Base-by-base conservation (phyloP, 2,113 vertebrate species). In the Pygoscelis antarcticus region DNA sequence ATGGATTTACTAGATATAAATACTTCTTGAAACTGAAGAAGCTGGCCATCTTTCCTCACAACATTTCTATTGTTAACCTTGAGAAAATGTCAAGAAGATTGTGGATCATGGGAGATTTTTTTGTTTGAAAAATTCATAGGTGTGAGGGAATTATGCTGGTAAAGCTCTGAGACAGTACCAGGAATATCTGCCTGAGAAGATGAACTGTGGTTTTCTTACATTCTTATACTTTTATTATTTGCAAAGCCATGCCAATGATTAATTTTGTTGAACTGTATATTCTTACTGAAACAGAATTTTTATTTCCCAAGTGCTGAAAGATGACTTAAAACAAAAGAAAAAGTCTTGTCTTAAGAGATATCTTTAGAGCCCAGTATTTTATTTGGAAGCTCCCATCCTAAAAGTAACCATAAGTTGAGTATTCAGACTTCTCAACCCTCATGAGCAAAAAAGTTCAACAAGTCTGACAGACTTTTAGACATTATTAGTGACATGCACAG, bases 101-200 rank as follows among this genome's bases (percentile, higher is more conserved):
- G 38, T 60, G 38, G 23, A 83, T 66, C 19, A 49, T 52, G 49
- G 1, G 44, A 62, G 27, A 44, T 8, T 23, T 55, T 61, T 91
- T 44, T 54, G 10, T 76, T 72, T 52, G 7, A 68, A 81, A 70
- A 13, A 3, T 36, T 62, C 18, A 16, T 13, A 61, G 7, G 3
- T 23, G 1, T 10, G 38, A 62, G 17, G 6, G 18, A 71, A 51
- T 75, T 46, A 15, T 47, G 3, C 14, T 38, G 25, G 34, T 46
- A 76, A 90, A 79, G 7, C 9, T 91, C 36, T 47, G 16, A 2
- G 2, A n/a, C 0, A 0, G 0, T 51, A 71, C 2, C 2, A 66
- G 42, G 13, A 78, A 74, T 71, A 83, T 34, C 20, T 19, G 11
- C 16, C 27, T 58, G 46, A 93, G 11, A 83, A 79, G 32, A 52